Percentiles rank a stretch among this genome's conserved stretches.
Conservation (phyloP, 1,140 invertebrate genomes). For the Calycopis cecrops region DNA sequence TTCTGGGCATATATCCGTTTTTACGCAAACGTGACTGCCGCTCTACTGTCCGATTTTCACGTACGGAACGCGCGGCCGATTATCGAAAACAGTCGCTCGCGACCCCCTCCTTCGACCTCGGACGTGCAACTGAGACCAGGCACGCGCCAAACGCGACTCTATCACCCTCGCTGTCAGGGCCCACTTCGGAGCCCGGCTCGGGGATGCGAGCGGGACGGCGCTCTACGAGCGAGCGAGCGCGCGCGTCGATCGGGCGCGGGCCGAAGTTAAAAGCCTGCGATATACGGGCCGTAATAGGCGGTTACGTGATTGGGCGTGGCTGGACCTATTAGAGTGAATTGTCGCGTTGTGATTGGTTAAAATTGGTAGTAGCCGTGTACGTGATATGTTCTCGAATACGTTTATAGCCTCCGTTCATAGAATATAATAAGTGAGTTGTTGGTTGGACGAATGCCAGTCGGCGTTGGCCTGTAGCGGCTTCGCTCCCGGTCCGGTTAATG, state of each 20-base stretch:
- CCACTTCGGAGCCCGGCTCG: conserved; percentile 35
- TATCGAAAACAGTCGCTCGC: conserved; percentile 72
- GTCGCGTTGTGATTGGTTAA: conserved; percentile 72
- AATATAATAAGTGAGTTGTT: conserved; percentile 71
- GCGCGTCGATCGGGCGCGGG: conserved; percentile 53
- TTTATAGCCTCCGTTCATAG: conserved; percentile 68
- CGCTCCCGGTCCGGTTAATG: conserved; percentile 48
- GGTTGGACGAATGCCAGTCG: conserved; percentile 65
- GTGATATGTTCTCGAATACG: conserved; percentile 74
- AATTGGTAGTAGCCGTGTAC: conserved; percentile 71
- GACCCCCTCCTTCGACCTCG: conserved; percentile 66
- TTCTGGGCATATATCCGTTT: conserved; percentile 74
- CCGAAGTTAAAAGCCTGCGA: conserved; percentile 70
- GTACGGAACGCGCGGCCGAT: conserved; percentile 71
- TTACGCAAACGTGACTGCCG: conserved; percentile 69
- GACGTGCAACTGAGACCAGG: conserved; percentile 69
- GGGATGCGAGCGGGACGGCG: conserved; percentile 42
- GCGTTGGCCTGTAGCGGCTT: conserved; percentile 49
- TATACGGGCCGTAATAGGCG: conserved; percentile 72
- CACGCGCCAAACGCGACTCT: conserved; percentile 69
- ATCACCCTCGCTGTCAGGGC: conserved; percentile 53
- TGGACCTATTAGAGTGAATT: conserved; percentile 70
- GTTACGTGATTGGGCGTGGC: conserved; percentile 74
- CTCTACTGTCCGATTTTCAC: conserved; percentile 70
- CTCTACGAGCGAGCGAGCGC: conserved; percentile 34